Evolutionary conservation across 2,888 invertebrate species (phyloP), one percentile per base, ranked within the genome.

Genomic region (Pantelozetes paolii): DNA sequence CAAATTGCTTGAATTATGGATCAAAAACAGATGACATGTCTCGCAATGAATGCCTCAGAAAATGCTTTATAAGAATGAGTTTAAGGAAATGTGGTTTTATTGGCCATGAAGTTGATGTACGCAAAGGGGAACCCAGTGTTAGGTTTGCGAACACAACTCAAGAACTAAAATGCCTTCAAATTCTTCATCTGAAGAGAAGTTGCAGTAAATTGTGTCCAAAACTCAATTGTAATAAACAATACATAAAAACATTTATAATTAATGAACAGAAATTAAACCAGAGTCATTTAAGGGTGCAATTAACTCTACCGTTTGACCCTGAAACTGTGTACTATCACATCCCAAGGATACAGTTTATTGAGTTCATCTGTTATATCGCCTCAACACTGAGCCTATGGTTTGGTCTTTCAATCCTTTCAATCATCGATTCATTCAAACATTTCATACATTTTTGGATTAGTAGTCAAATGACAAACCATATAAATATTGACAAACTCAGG

Each of bases 101-200:
- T 28, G 8, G 26, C 1, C 42, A 70, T 18, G 70, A 70, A 28
- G 42, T 42, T 15, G 20, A 70, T 70, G 48, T 70, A 23, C 26
- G 28, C 26, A 72, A 67, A 30, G 2, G 32, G 9, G 73, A 72
- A 30, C 11, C 28, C n/a, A 50, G 48, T 50, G n/a, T 73, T 18
- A 73, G 36, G 18, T 69, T 36, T 67, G 69, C n/a, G 8, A 36
- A 36, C 50, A 54, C 50, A 28, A 26, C 40, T 20, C 42, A 72
- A 36, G 62, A 59, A 32, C 30, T 20, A 5, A 32, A 13, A 18
- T 62, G 62, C 18, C 18, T 36, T 1, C 20, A 62, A 62, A 32
- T 9, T 2, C 18, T 62, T 3, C 1, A 62, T 32, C 18, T 62
- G 3, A 32, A 62, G 15, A 36, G 23, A 62, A 18, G 0, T 11